Evolutionary conservation across 2,113 vertebrate species (phyloP), one percentile per base, ranked within the genome.

Genomic region (Ceyx margarethae): DNA sequence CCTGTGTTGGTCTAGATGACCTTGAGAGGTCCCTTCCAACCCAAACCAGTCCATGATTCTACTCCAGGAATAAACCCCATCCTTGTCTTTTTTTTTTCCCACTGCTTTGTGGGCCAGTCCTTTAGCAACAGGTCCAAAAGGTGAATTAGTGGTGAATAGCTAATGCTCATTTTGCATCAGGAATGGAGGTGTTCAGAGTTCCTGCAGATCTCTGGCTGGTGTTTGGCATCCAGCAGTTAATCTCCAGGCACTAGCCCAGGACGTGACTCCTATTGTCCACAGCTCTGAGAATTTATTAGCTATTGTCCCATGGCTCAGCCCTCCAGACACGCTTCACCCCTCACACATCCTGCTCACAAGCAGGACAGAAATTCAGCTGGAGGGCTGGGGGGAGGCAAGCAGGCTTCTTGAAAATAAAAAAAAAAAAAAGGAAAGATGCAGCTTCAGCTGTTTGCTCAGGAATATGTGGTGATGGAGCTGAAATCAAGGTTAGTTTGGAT

Each of bases 401-500:
- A 54, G 84, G 37, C 37, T 37, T 37, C 37, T 37, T 4, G 37
- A 37, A 37, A 37, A 37, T 10, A 37, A 37, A 37, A 37, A 11
- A 10, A 67, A 85, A 92, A 46, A 62, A 53, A 58, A 42, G 13
- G 48, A 83, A 73, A 72, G 83, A 81, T 76, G 94, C 23, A 84
- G 65, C 76, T 82, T 62, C 26, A 48, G 37, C 78, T 90, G 86
- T 86, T 93, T 90, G 75, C 85, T 94, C 83, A 67, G 89, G 46
- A 85, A 40, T 53, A 48, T 35, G 83, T 76, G 62, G 86, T 1
- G 5, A 80, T 80, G 72, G 68, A 18, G 51, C 51, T 74, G 74
- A 60, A 90, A 95, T 92, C 90, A 89, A 94, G 43, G 80, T 73
- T 83, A 77, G 90, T 93, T 93, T 90, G 94, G 86, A 69, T 42